Evolutionary conservation across 2,888 invertebrate genomes (phyloP).

Genomic region (Drosophila paranaensis): DNA sequence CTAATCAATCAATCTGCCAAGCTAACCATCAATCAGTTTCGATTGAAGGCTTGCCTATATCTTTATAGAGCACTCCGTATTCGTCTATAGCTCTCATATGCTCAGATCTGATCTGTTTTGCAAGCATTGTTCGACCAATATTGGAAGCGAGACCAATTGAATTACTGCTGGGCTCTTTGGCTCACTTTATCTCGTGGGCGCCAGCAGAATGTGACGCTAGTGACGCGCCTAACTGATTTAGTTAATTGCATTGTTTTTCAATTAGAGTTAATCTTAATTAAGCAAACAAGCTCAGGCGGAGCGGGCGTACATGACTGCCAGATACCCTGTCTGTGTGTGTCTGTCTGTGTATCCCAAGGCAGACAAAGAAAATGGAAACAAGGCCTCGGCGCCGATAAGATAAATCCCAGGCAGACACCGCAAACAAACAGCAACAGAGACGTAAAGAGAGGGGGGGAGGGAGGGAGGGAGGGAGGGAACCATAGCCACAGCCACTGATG

Average conservation of each 20-base stretch:
- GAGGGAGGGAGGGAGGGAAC: background rate
- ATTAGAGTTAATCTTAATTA: slow-evolving; percentile 79
- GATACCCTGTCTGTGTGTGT: slow-evolving; percentile 10
- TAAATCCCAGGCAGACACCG: slow-evolving; percentile 30
- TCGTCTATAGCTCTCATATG: background rate
- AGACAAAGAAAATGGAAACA: slow-evolving; percentile 1
- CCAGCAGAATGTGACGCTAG: slow-evolving; percentile 46
- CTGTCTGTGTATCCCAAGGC: background rate
- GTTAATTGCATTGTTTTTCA: slow-evolving; percentile 82
- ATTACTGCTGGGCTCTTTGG: background rate
- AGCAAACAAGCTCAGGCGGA: slow-evolving; percentile 72
- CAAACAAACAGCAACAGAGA: slow-evolving; percentile 15
- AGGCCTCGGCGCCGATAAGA: slow-evolving; percentile 24
- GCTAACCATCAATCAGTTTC: background rate
- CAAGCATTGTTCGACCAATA: slow-evolving; percentile 1
- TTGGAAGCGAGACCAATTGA: slow-evolving; percentile 14
- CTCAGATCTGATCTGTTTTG: slow-evolving; percentile 1
- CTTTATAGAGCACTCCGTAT: slow-evolving; percentile 1
- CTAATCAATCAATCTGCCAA: background rate
- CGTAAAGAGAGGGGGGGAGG: background rate
- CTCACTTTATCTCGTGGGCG: slow-evolving; percentile 50
- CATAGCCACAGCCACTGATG: background rate
- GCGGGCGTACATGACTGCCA: background rate
- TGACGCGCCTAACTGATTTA: slow-evolving; percentile 77
- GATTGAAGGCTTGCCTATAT: background rate